Conservation (phyloP, 2,888 invertebrate genomes). For the Deilephila porcellus region DNA sequence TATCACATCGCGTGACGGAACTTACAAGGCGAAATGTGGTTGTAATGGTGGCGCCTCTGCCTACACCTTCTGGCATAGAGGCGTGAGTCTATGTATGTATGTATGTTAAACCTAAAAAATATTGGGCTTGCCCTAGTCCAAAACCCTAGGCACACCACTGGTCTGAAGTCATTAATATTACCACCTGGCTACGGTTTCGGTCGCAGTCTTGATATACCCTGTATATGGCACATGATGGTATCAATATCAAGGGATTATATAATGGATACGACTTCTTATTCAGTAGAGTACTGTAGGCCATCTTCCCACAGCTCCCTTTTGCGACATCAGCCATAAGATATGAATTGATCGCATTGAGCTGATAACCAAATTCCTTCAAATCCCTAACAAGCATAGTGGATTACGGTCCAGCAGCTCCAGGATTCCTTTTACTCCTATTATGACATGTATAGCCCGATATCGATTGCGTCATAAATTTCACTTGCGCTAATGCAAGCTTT, state of each 20-base stretch:
- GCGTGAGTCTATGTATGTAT: too few relatives aligned
- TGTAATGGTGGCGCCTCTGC: too few relatives aligned
- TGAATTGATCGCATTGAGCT: neutral
- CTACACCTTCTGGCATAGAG: too few relatives aligned
- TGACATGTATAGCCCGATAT: neutral
- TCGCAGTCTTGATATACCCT: too few relatives aligned
- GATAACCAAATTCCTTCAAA: neutral
- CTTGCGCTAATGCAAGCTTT: conserved; percentile 30
- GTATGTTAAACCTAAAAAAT: too few relatives aligned
- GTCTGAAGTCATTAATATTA: too few relatives aligned
- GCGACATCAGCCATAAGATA: neutral
- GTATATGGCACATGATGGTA: too few relatives aligned
- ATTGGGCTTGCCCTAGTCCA: too few relatives aligned
- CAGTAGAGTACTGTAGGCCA: neutral
- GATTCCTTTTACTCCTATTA: conserved; percentile 6
- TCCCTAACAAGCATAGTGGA: neutral
- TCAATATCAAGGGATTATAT: neutral
- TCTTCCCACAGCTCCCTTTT: neutral
- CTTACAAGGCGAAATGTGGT: too few relatives aligned
- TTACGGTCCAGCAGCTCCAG: neutral
- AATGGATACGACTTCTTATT: neutral
- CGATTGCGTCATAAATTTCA: conserved; percentile 21
- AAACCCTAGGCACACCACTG: too few relatives aligned
- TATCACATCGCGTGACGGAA: too few relatives aligned
- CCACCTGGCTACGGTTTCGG: too few relatives aligned